A percentile compares a stretch with the other conserved stretches of the same genome.
These are phyloP conservation scores for Alentia gelatinosa DNA, from an alignment of 2,888 invertebrate species.

Conservation along the genomic window DNA sequence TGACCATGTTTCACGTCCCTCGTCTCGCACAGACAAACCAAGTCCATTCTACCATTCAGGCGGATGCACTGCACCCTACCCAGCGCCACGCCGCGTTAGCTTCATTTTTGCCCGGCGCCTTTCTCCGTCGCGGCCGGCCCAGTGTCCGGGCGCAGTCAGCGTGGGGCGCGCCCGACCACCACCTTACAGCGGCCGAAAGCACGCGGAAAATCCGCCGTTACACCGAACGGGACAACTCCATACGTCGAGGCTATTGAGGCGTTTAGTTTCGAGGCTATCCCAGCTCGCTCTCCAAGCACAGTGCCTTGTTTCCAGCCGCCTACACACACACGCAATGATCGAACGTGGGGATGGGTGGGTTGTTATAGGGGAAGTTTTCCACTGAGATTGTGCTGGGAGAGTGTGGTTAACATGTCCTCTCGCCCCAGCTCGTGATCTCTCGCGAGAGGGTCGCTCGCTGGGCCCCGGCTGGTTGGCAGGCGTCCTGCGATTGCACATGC, in stretches of 20 bases:
- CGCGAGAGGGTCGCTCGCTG: conserved; percentile 2
- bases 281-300: neutral
- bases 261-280: neutral
- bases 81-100: neutral
- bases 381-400: neutral
- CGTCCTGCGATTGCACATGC: conserved; percentile 1
- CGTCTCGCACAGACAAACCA: conserved; percentile 11
- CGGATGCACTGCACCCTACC: neutral
- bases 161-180: neutral
- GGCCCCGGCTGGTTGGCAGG: conserved; percentile 7
- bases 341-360: no score
- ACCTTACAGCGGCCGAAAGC: neutral
- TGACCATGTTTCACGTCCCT: neutral
- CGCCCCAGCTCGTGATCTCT: conserved; percentile 2
- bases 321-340: no score
- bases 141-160: conserved; percentile 3
- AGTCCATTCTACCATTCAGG: neutral
- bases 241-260: conserved; percentile 24
- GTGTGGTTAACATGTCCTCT: neutral
- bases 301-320: no score
- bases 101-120: neutral
- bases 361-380: no score
- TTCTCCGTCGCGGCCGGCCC: neutral
- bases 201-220: conserved; percentile 8
- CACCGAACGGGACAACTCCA: conserved; percentile 17